Base-by-base conservation (phyloP, 2,797 vertebrate species). In the Anisognathus igniventris region DNA sequence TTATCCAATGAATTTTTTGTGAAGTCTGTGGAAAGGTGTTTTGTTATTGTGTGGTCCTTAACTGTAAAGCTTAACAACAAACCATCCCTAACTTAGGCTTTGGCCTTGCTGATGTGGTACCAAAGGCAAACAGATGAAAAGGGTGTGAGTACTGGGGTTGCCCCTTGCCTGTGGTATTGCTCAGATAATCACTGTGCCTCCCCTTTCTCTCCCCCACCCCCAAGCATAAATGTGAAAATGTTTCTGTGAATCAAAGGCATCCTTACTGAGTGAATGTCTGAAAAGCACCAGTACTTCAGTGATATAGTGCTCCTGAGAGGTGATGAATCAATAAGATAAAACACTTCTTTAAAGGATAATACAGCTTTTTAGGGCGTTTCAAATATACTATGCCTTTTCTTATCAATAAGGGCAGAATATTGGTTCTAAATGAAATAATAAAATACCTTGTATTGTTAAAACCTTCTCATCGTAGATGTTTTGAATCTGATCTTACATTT, bases 301-400 rank as follows among this genome's bases (percentile, higher is more conserved):
- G 60, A 61, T 44, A 48, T 0, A 73, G 44, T n/a, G 47, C 58
- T 90, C 25, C 53, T 54, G 44, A 45, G 67, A 75, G 44, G n/a
- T 85, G 64, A 8, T 40, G 44, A 65, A 74, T 87, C 74, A 82
- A 20, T 88, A 82, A n/a, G 51, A 88, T 66, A 73, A 92, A 95
- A 80, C 65, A 61, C 25, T 40, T 70, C 28, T 82, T 86, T 33
- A 80, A 76, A 80, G 33, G 15, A 13, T 44, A 53, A 19, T 58
- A 16, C 27, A 66, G 22, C 20, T 60, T 94, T 56, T 54, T 42
- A 70, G 50, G 35, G n/a, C 23, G 6, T 84, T 90, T 50, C 19
- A 76, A 70, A 45, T 89, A 66, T 5, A 23, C 9, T 40, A 2
- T 68, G 12, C 9, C 28, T 70, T 73, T 88, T 71, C 7, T 45